These are phyloP conservation scores for Theonella swinhoei DNA, from an alignment of 37 sponge, comb jelly and placozoan species.

Conservation along the genomic window DNA sequence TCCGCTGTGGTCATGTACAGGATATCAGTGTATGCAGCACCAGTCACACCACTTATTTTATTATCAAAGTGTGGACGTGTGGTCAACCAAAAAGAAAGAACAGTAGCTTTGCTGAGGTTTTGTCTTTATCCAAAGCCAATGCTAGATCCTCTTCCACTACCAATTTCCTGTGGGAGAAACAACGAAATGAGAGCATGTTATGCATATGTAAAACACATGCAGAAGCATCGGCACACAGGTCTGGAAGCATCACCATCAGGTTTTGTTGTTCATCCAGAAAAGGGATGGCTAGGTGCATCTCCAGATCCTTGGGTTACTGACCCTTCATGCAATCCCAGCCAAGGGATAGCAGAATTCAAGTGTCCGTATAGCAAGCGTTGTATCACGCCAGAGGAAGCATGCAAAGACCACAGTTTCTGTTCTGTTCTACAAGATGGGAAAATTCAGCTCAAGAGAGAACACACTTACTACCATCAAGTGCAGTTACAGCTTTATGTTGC, in stretches of 20 bases:
- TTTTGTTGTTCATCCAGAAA: constrained; percentile 39
- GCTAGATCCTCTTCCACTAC: constrained; percentile 3
- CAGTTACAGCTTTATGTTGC: constrained; percentile 47
- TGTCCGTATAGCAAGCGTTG: constrained; percentile 45
- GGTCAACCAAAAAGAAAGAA: constrained; percentile 19
- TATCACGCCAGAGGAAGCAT: constrained; percentile 41
- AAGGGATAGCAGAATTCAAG: constrained; percentile 54
- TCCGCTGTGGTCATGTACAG: constrained; percentile 57
- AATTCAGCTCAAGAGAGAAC: constrained; percentile 25
- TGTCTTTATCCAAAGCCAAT: constrained; percentile 46
- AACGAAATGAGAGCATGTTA: constrained; percentile 31
- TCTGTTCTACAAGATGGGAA: constrained; percentile 5
- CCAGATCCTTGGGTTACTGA: constrained; percentile 66
- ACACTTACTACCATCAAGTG: constrained; percentile 66
- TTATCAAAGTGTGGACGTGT: constrained; percentile 46
- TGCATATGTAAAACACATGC: constrained; percentile 30
- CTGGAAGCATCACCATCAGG: constrained; percentile 35
- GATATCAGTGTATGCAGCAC: too few species aligned
- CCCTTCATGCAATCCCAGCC: not conserved
- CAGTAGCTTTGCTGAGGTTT: constrained; percentile 9
- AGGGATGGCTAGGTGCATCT: constrained; percentile 56
- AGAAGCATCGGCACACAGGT: constrained; percentile 5
- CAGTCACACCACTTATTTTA: too few species aligned
- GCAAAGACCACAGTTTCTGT: constrained; percentile 27
- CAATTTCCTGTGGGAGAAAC: constrained; percentile 52